Conservation (phyloP, 2,888 invertebrate genomes). For the Pocota personata region DNA sequence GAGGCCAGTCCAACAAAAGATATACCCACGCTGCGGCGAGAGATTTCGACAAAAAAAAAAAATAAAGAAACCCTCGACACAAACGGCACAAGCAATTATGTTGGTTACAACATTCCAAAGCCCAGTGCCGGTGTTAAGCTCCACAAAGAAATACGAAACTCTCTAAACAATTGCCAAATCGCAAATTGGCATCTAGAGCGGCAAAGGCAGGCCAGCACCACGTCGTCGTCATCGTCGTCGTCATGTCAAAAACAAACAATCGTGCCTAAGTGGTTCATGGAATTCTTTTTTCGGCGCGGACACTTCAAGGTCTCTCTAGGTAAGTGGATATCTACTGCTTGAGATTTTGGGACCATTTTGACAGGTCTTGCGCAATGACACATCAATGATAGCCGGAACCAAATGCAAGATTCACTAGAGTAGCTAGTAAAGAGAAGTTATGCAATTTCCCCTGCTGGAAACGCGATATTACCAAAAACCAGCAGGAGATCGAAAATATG, state of each 20-base stretch:
- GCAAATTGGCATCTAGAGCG: slow-evolving; percentile 66
- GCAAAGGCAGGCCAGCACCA: background rate
- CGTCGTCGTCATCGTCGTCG: background rate
- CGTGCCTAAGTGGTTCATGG: slow-evolving; percentile 52
- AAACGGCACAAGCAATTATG: slow-evolving; percentile 59
- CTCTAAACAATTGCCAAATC: slow-evolving; percentile 63
- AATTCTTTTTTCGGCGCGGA: slow-evolving; percentile 28
- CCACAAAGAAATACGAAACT: slow-evolving; percentile 33
- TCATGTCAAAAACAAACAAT: slow-evolving; percentile 46
- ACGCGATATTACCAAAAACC: slow-evolving; percentile 9
- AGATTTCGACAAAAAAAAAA: background rate
- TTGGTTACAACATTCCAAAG: slow-evolving; percentile 62
- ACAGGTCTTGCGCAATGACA: slow-evolving; percentile 53
- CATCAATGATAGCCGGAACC: slow-evolving; percentile 29
- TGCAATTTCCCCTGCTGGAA: slow-evolving; percentile 20
- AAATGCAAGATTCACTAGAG: slow-evolving; percentile 24
- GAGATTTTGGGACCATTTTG: slow-evolving; percentile 15
- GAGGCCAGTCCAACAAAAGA: slow-evolving; percentile 10
- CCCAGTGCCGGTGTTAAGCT: background rate
- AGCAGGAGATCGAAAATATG: slow-evolving; percentile 59
- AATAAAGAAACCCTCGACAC: slow-evolving; percentile 1
- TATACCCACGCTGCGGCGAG: slow-evolving; percentile 14
- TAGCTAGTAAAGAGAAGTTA: background rate
- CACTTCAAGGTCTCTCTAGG: slow-evolving; percentile 54
- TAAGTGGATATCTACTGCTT: background rate